A percentile compares a stretch with the other conserved stretches of the same genome.
These are phyloP conservation scores for Polyommatus icarus DNA, from an alignment of 2,888 invertebrate species.

Conservation along the genomic window DNA sequence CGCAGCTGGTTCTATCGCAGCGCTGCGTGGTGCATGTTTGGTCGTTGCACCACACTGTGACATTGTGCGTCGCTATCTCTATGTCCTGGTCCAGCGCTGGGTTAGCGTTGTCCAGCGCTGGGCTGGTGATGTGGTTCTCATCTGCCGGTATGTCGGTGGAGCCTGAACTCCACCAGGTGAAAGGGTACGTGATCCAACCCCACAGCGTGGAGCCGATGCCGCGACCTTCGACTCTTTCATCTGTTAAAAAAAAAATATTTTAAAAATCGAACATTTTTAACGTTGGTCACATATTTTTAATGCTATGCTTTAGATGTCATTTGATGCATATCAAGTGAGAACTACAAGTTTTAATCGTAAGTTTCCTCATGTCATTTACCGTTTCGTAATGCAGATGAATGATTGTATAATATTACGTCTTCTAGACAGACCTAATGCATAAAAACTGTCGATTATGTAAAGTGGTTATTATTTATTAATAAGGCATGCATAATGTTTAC, in stretches of 20 bases:
- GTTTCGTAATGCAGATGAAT: too few species aligned
- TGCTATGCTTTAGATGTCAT: too few species aligned
- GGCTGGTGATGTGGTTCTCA: conserved; percentile 49
- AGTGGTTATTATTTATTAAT: not conserved
- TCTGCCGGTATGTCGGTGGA: conserved; percentile 47
- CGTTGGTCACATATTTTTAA: not conserved
- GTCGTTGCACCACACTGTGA: conserved; percentile 72
- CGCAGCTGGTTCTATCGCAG: conserved; percentile 63
- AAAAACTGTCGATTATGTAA: not conserved
- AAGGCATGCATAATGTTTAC: not conserved
- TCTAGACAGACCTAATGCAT: not conserved
- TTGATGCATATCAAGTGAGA: too few species aligned
- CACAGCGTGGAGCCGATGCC: conserved; percentile 67
- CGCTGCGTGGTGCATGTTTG: conserved; percentile 73
- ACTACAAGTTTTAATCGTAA: too few species aligned
- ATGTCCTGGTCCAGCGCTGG: conserved; percentile 50
- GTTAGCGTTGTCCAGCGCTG: conserved; percentile 43
- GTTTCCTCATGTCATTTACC: not conserved
- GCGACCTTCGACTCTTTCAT: conserved; percentile 58
- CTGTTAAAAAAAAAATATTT: conserved; percentile 43
- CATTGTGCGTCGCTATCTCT: conserved; percentile 60
- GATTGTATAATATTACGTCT: not conserved
- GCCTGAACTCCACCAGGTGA: conserved; percentile 64
- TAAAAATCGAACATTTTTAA: not conserved
- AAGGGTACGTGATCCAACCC: conserved; percentile 73